phyloP scores from a whole-genome alignment of 2,888 invertebrate species.

The Dolomedes plantarius region DNA sequence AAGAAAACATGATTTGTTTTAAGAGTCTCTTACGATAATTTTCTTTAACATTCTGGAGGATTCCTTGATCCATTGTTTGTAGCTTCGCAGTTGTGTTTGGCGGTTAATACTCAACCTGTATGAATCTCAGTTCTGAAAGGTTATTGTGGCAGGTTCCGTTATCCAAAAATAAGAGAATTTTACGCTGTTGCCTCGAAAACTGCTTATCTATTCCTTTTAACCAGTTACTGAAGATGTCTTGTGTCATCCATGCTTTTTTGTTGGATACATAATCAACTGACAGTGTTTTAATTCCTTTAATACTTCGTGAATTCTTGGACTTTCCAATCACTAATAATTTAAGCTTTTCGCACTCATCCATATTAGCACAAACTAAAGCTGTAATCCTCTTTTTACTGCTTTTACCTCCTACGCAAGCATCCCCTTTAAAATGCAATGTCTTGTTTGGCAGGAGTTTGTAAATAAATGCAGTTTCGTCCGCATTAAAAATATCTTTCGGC shows the following conservation, averaged over 20 bases:
- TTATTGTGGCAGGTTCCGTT: neutral
- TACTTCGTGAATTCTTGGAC: too few species aligned
- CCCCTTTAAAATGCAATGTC: too few species aligned
- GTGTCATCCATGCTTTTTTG: too few species aligned
- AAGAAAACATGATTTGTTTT: conserved; percentile 9
- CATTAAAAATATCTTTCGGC: too few species aligned
- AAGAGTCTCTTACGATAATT: neutral
- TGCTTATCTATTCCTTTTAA: too few species aligned
- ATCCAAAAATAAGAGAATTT: neutral
- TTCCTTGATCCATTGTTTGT: too few species aligned
- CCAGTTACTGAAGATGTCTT: neutral
- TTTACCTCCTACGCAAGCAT: too few species aligned
- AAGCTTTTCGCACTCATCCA: neutral
- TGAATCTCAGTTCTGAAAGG: neutral
- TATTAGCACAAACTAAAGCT: neutral
- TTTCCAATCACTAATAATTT: neutral
- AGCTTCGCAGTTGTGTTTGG: too few species aligned
- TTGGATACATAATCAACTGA: neutral
- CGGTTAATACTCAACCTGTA: too few species aligned
- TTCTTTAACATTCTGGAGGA: neutral
- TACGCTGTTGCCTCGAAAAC: neutral
- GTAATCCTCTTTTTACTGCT: neutral
- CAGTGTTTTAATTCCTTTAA: neutral
- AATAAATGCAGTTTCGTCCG: too few species aligned
- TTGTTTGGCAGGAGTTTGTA: too few species aligned